These are phyloP conservation scores for Neodiprion pinetum DNA, from an alignment of 1,140 invertebrate species.

Conservation along the genomic window DNA sequence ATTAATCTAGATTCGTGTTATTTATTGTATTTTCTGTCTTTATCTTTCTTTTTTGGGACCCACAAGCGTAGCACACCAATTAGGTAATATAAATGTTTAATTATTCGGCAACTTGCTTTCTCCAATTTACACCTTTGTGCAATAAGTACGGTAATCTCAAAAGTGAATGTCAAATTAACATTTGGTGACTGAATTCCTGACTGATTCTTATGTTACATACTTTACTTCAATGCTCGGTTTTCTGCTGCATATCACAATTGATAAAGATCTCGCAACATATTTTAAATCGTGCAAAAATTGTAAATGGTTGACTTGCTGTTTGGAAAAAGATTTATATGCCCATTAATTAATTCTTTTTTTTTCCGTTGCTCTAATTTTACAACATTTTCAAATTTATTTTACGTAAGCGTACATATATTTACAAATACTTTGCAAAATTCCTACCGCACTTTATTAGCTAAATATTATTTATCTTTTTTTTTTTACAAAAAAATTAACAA, in stretches of 20 bases:
- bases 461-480: slow-evolving; percentile 21
- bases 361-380: slow-evolving; percentile 17
- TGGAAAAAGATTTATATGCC: slow-evolving; percentile 22
- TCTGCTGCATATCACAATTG: slow-evolving; percentile 10
- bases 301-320: background rate
- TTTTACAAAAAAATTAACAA: background rate
- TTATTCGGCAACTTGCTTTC: background rate
- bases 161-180: background rate
- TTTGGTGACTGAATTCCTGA: background rate
- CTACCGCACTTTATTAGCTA: slow-evolving; percentile 33
- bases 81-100: background rate
- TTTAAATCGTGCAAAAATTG: background rate
- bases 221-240: slow-evolving; percentile 12
- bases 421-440: slow-evolving; percentile 47
- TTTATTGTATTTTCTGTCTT: background rate
- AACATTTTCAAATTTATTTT: slow-evolving; percentile 46
- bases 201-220: background rate
- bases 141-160: background rate
- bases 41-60: background rate
- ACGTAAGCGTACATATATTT: slow-evolving; percentile 49
- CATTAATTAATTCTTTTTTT: background rate
- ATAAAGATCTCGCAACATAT: background rate
- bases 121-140: background rate
- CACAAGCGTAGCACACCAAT: background rate
- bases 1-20: background rate